phyloP scores from a whole-genome alignment of 2,113 vertebrate species.

The Fulmarus glacialis region DNA sequence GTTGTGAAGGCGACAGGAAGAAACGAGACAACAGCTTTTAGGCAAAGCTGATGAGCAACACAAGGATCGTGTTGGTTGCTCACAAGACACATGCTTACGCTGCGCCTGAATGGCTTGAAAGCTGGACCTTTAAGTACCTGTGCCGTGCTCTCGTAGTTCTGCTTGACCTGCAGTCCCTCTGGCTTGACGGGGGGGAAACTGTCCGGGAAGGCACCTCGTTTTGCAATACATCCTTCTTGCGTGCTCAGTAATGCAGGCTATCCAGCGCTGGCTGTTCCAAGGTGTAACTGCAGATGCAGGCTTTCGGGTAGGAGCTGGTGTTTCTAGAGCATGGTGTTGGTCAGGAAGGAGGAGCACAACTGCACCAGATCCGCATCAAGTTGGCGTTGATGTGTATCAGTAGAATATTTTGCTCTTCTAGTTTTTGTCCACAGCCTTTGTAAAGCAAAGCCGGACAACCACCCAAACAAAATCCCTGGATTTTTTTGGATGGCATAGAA shows the following conservation, averaged over 20 bases:
- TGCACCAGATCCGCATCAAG: background rate
- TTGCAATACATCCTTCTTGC: accelerated
- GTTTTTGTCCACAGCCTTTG: background rate
- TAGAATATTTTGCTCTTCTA: background rate
- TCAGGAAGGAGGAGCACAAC: background rate
- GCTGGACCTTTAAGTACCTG: background rate
- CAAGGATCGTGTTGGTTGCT: background rate
- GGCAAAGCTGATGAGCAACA: background rate
- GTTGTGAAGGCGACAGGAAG: background rate
- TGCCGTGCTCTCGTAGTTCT: background rate
- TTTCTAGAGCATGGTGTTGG: background rate
- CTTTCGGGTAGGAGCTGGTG: background rate
- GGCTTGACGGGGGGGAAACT: accelerated
- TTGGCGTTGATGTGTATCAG: background rate
- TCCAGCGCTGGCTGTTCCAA: background rate
- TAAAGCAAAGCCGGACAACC: background rate
- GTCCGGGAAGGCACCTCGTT: background rate
- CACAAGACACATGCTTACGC: background rate
- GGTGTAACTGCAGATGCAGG: background rate
- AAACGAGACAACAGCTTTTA: background rate
- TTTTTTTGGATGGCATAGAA: background rate
- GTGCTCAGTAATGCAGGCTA: background rate
- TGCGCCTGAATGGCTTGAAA: background rate
- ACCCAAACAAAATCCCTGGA: background rate
- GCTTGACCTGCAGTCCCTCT: background rate